These are phyloP conservation scores for Ferrisia virgata DNA, from an alignment of 2,888 invertebrate species.

Conservation along the genomic window DNA sequence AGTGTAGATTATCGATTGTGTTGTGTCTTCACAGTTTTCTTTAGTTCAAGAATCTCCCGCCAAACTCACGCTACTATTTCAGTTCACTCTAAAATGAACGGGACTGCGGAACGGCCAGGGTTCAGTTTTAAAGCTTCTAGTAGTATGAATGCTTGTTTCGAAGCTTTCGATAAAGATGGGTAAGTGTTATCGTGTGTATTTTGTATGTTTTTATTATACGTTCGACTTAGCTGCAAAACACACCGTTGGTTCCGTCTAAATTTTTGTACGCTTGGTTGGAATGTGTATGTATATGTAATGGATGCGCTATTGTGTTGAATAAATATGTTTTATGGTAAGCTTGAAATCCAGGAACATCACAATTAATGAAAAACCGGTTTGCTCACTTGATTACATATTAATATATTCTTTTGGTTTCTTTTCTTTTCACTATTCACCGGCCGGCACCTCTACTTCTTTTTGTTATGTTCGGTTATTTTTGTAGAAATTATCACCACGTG, in stretches of 20 bases:
- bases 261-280: background rate
- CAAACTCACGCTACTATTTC: background rate
- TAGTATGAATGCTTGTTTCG: constrained; percentile 87
- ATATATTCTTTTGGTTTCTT: background rate
- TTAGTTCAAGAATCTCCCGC: constrained; percentile 5
- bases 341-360: too few species aligned
- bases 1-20: background rate
- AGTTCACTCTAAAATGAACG: constrained; percentile 20
- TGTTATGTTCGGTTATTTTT: background rate
- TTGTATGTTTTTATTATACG: background rate
- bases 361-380: background rate
- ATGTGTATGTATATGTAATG: background rate
- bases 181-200: constrained; percentile 55
- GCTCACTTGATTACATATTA: background rate
- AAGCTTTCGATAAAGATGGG: constrained; percentile 86
- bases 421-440: background rate
- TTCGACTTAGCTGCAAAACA: background rate
- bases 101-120: background rate
- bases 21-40: background rate
- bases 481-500: background rate
- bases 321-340: too few species aligned
- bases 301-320: background rate
- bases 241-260: background rate
- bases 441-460: background rate
- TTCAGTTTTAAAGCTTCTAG: background rate